Conservation (phyloP, 2,888 invertebrate species). For the Plebejus anna region DNA sequence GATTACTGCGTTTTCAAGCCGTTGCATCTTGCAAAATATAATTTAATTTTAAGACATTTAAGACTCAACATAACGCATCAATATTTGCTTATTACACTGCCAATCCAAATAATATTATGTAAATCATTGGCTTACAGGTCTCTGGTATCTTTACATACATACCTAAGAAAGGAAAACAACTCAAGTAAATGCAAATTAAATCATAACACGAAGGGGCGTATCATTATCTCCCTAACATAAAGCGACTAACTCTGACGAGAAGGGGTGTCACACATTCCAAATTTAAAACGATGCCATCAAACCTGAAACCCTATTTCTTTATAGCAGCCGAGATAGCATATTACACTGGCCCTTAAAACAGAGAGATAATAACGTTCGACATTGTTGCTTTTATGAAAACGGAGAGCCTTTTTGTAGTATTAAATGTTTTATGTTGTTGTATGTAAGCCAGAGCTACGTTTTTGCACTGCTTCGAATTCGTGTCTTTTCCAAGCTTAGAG, state of each 20-base stretch:
- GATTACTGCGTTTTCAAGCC: too few relatives aligned
- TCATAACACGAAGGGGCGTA: background rate
- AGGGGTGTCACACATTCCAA: conserved; percentile 5
- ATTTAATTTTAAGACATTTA: background rate
- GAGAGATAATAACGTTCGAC: background rate
- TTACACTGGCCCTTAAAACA: background rate
- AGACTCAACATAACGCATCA: background rate
- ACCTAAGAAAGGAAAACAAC: background rate
- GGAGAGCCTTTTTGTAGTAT: background rate
- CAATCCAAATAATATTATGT: background rate
- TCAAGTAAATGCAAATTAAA: conserved; percentile 3
- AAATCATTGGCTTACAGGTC: background rate
- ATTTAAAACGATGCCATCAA: conserved; percentile 17
- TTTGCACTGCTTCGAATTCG: background rate
- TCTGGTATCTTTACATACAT: too few relatives aligned
- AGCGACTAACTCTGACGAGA: conserved; percentile 8
- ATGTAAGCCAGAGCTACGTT: background rate
- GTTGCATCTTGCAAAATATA: background rate
- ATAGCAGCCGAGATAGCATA: conserved; percentile 6
- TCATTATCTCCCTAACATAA: conserved; percentile 1
- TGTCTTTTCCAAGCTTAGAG: background rate
- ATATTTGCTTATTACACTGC: background rate
- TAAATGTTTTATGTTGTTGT: background rate
- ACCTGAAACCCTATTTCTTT: conserved; percentile 5
- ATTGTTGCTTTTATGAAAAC: background rate